Evolutionary conservation across 2,113 vertebrate species (phyloP), one percentile per base, ranked within the genome.

Genomic region (Poeciliopsis retropinna): DNA sequence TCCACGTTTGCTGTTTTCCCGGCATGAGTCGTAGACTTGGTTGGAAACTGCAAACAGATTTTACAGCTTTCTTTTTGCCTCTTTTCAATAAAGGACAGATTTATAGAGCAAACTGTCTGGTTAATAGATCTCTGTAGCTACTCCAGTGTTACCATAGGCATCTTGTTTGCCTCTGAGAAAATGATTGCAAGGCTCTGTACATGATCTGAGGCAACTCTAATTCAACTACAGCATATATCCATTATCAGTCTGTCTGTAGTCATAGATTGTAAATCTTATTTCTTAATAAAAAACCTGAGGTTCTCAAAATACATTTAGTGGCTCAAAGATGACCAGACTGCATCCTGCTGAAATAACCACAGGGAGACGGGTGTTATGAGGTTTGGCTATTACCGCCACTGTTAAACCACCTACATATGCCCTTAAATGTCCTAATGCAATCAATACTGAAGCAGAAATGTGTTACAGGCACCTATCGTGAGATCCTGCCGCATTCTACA

Each of bases 381-480:
- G 67, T 73, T 78, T 60, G 0, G 41, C 70, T 60, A n/a, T 32
- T 17, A 3, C 31, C 14, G 22, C 37, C 14, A 1, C 19, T 70
- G 32, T 79, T 60, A n/a, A 47, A 70, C 28, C 57, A 1, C 32
- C 4, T 68, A 60, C 60, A 47, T 81, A 10, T 75, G 39, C 34
- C 41, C 75, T 76, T 75, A 73, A 79, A 68, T 66, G 41, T 57
- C 25, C 73, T 69, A 79, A 82, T 83, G 73, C 60, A 72, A 63
- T 85, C 60, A 5, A 69, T 81, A 75, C 28, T 69, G 17, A 70
- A 67, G 71, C 60, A 54, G 77, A 70, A 67, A 31, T 76, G 60
- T 37, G 78, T 54, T 37, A 39, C 27, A 67, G 39, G 78, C 19
- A 64, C 25, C 67, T 75, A 47, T 80, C 54, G 44, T 32, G 61